Percentiles rank a stretch among this genome's conserved stretches.
Evolutionary conservation across 35 echinoderm and acorn worm species (phyloP).

Genomic region (Holothuria glaberrima): DNA sequence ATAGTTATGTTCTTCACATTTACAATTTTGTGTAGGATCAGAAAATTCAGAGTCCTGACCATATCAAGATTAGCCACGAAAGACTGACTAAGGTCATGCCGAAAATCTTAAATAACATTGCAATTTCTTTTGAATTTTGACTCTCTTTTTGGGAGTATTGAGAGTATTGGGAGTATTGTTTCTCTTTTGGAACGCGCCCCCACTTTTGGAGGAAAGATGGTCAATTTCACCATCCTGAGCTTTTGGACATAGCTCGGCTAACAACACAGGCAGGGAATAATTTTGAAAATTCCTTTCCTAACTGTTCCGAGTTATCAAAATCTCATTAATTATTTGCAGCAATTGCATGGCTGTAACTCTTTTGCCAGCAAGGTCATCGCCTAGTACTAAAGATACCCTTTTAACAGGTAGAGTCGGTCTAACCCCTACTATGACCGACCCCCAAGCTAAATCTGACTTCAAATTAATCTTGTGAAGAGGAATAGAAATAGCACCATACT

Average conservation of each 20-base stretch:
- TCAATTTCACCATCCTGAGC: neutral
- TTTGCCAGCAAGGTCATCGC: slow-evolving; percentile 10
- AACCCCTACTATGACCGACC: slow-evolving; percentile 25
- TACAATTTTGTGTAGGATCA: too few species aligned
- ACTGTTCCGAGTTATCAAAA: slow-evolving; percentile 1
- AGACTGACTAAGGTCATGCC: too few species aligned
- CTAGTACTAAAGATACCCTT: neutral
- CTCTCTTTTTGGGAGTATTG: neutral
- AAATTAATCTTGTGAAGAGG: slow-evolving; percentile 24
- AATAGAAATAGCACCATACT: neutral
- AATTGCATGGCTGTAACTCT: slow-evolving; percentile 24
- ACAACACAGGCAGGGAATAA: slow-evolving; percentile 38
- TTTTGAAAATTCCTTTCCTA: neutral
- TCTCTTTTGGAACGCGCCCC: neutral
- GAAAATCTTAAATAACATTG: too few species aligned
- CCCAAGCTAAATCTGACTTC: slow-evolving; percentile 13
- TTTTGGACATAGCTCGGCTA: slow-evolving; percentile 3
- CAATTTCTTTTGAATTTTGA: neutral
- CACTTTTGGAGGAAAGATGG: neutral
- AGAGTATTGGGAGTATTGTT: neutral
- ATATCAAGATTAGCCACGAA: too few species aligned
- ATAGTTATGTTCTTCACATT: too few species aligned
- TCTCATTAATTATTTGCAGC: neutral
- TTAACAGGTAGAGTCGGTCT: slow-evolving; percentile 19
- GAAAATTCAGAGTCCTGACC: too few species aligned